These are phyloP conservation scores for Drosophila santomea DNA, from an alignment of 1,140 invertebrate species.

Conservation along the genomic window DNA sequence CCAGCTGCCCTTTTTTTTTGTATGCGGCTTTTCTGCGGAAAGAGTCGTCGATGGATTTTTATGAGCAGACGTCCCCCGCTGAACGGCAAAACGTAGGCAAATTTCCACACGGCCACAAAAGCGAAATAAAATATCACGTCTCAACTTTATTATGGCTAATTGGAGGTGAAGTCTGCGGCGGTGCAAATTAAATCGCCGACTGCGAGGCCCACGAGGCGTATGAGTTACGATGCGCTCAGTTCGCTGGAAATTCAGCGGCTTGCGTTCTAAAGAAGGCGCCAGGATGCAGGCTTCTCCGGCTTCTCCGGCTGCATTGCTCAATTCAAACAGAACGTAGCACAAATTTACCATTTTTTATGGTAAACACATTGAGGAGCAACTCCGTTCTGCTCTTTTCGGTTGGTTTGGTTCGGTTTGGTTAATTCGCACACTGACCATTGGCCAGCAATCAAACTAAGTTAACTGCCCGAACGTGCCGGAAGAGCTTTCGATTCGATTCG, in stretches of 20 bases:
- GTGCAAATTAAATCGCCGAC: constrained; percentile 61
- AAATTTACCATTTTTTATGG: constrained; percentile 81
- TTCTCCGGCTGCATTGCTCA: constrained; percentile 33
- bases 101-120: constrained; percentile 45
- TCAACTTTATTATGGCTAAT: constrained; percentile 83
- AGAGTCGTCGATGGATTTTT: constrained; percentile 37
- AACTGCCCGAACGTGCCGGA: constrained; percentile 69
- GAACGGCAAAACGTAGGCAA: constrained; percentile 59
- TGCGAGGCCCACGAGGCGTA: constrained; percentile 61
- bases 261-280: constrained; percentile 60
- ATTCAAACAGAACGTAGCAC: constrained; percentile 70
- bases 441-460: constrained; percentile 59
- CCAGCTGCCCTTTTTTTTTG: constrained; percentile 59
- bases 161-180: constrained; percentile 46
- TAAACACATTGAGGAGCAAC: constrained; percentile 53
- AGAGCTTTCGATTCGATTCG: not conserved
- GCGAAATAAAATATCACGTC: constrained; percentile 81
- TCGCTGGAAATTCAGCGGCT: constrained; percentile 59
- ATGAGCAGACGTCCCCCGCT: constrained; percentile 17
- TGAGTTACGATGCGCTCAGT: constrained; percentile 71
- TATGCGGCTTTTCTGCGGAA: constrained; percentile 55
- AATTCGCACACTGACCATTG: constrained; percentile 20
- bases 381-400: not conserved
- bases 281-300: constrained; percentile 17
- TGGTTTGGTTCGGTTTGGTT: not conserved